These are phyloP conservation scores for Helarctos malayanus DNA, from an alignment of 2,797 vertebrate genomes.

Conservation along the genomic window DNA sequence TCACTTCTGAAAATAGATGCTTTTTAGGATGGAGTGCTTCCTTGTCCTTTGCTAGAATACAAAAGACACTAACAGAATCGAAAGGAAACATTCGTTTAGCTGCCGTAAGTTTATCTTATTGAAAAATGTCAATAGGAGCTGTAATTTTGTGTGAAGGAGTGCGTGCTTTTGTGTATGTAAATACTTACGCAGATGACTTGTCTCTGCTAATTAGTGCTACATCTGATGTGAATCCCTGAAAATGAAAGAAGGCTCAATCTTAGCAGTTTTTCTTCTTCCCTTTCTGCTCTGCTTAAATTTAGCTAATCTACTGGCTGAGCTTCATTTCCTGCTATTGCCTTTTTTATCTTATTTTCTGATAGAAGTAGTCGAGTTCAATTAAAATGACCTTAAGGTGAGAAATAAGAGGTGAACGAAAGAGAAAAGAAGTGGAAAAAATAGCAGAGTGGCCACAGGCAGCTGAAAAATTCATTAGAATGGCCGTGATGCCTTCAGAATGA, in stretches of 20 bases:
- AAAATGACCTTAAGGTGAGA: neutral
- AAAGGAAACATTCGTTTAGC: conserved; percentile 46
- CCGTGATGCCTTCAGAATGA: neutral
- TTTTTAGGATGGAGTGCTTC: neutral
- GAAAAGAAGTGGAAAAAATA: neutral
- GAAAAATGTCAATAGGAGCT: conserved; percentile 15
- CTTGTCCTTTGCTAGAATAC: conserved; percentile 33
- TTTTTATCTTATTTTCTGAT: conserved; percentile 21
- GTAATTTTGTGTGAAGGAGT: neutral
- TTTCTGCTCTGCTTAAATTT: conserved; percentile 42
- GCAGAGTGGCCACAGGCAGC: neutral
- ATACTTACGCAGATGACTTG: conserved; percentile 28
- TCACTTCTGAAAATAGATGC: conserved; percentile 56
- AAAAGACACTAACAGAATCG: conserved; percentile 8
- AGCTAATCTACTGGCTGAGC: neutral
- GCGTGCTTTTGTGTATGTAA: conserved; percentile 17
- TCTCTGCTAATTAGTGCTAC: conserved; percentile 54
- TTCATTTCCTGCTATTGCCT: neutral
- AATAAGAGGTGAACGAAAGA: conserved; percentile 20
- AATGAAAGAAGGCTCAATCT: conserved; percentile 48
- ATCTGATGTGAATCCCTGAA: conserved; percentile 53
- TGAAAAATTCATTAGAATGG: neutral
- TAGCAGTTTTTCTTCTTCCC: conserved; percentile 50
- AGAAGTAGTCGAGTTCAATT: neutral
- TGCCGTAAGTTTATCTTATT: conserved; percentile 37